These are phyloP conservation scores for Nesoenas mayeri DNA, from an alignment of 2,113 vertebrate genomes.

Conservation along the genomic window DNA sequence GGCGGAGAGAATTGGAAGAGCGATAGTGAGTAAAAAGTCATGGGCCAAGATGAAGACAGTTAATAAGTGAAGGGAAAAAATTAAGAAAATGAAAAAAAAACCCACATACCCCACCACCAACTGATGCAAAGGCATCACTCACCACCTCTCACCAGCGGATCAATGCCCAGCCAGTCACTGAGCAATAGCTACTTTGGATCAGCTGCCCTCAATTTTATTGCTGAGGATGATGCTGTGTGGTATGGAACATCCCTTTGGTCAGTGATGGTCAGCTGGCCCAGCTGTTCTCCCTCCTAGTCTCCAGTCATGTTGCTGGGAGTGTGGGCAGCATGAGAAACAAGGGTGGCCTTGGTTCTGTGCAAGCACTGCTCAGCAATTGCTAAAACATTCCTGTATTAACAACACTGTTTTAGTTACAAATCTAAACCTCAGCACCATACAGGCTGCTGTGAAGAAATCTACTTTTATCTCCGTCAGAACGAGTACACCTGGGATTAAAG, in stretches of 20 bases:
- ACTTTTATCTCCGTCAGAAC: background rate
- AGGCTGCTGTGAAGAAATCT: background rate
- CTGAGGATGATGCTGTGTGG: background rate
- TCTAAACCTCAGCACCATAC: background rate
- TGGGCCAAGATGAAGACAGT: background rate
- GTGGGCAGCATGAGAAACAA: background rate
- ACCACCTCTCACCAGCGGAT: background rate
- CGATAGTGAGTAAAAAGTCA: background rate
- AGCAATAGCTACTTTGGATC: background rate
- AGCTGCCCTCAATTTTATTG: background rate
- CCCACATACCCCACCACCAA: background rate
- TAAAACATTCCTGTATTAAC: background rate
- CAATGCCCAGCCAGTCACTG: background rate
- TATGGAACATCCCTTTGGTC: background rate
- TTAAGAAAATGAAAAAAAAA: background rate
- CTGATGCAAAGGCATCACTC: background rate
- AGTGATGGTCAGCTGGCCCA: background rate
- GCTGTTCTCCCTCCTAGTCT: background rate
- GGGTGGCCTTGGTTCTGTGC: too few relatives aligned
- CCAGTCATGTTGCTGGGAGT: background rate
- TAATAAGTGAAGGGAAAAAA: background rate
- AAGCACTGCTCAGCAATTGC: background rate
- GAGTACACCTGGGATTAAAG: background rate
- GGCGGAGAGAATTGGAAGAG: background rate
- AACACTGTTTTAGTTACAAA: background rate